Percentiles rank a stretch among this genome's conserved stretches.
These are phyloP conservation scores for Raillietiella orientalis DNA, from an alignment of 2,888 invertebrate genomes.

Conservation along the genomic window DNA sequence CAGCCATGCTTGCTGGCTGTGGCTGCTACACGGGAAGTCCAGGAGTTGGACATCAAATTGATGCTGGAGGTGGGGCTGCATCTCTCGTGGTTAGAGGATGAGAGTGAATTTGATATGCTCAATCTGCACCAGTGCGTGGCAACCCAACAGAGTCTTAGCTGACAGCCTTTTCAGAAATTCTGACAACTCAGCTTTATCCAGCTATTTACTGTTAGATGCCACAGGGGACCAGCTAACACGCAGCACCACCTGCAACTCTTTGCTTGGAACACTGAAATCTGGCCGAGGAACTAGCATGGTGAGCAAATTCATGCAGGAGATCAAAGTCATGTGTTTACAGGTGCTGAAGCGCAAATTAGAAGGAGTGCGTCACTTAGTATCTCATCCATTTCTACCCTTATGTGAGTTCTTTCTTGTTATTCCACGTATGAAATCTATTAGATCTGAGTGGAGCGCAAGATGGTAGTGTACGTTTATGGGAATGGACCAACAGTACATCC, in stretches of 20 bases:
- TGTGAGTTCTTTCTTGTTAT: conserved; percentile 29
- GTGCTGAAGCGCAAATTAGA: conserved; percentile 74
- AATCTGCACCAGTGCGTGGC: conserved; percentile 10
- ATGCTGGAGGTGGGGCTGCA: conserved; percentile 58
- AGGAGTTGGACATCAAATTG: conserved; percentile 85
- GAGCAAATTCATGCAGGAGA: too few species aligned
- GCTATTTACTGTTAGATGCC: too few species aligned
- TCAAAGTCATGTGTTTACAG: too few species aligned
- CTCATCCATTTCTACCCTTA: conserved; percentile 77
- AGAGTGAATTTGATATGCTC: conserved; percentile 82
- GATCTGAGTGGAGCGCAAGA: conserved; percentile 83
- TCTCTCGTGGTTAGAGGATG: conserved; percentile 84
- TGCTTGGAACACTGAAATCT: too few species aligned
- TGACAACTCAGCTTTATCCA: too few species aligned
- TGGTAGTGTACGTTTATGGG: conserved; percentile 86
- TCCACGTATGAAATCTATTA: conserved; percentile 10
- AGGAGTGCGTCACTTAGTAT: conserved; percentile 75
- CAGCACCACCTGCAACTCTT: too few species aligned
- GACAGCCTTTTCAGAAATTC: too few species aligned
- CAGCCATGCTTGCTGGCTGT: conserved; percentile 48
- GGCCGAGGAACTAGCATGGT: too few species aligned
- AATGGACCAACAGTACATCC: conserved; percentile 48
- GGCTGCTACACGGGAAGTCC: conserved; percentile 80
- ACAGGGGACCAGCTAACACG: too few species aligned
- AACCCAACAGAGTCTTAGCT: not conserved